Conservation (phyloP, 2,888 invertebrate species). For the Eupithecia dodoneata region DNA sequence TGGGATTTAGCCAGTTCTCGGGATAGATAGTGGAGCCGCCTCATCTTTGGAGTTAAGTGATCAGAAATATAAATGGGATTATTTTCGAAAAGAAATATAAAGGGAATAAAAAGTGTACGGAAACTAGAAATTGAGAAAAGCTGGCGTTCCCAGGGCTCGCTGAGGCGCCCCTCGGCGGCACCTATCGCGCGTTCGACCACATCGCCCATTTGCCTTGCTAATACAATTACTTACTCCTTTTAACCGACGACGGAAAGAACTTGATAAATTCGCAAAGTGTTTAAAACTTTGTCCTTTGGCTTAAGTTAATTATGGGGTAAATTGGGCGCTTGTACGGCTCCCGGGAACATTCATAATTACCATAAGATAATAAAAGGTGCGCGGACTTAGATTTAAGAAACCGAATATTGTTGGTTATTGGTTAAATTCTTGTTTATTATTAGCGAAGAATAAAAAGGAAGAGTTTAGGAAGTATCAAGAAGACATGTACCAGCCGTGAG, state of each 20-base stretch:
- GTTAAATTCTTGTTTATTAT: not conserved
- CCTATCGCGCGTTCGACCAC: slow-evolving; percentile 3
- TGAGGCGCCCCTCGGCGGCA: not conserved
- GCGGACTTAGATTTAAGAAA: not conserved
- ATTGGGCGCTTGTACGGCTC: slow-evolving; percentile 24
- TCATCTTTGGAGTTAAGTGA: too few species aligned
- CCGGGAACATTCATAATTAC: slow-evolving; percentile 9
- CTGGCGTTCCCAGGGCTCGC: not conserved
- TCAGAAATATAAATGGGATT: too few species aligned
- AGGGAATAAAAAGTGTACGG: not conserved
- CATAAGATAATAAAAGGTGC: slow-evolving; percentile 7
- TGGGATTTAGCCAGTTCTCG: too few species aligned
- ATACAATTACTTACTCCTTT: slow-evolving; percentile 27
- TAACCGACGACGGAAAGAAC: slow-evolving; percentile 25
- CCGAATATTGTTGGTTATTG: not conserved
- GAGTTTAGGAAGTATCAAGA: not conserved
- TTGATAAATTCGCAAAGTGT: slow-evolving; percentile 31
- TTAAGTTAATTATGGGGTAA: slow-evolving; percentile 29
- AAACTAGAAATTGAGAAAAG: not conserved
- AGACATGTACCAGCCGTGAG: not conserved
- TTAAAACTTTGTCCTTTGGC: slow-evolving; percentile 31
- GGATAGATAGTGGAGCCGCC: too few species aligned
- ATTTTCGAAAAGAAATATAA: too few species aligned
- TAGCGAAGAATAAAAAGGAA: not conserved
- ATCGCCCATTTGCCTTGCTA: slow-evolving; percentile 29